Evolutionary conservation across 2,888 invertebrate genomes (phyloP).

Genomic region (Strigamia maritima): DNA sequence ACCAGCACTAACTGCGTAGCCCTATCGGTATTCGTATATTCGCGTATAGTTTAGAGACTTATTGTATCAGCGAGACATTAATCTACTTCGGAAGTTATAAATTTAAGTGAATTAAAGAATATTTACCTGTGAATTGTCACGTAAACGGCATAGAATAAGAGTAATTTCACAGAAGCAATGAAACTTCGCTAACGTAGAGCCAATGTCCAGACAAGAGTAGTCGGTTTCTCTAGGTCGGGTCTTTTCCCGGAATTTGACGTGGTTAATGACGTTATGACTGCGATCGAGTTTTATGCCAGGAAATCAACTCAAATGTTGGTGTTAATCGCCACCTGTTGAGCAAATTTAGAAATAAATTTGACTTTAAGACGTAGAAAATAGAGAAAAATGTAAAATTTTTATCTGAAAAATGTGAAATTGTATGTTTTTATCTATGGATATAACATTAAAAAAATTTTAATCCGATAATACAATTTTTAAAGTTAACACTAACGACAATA

Average conservation of each 20-base stretch:
- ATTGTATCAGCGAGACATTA: background rate
- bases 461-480: too few species aligned
- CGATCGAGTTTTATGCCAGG: background rate
- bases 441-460: too few species aligned
- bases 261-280: background rate
- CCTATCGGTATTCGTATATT: conserved; percentile 11
- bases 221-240: conserved; percentile 22
- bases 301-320: background rate
- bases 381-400: too few species aligned
- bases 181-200: background rate
- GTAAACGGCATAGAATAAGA: background rate
- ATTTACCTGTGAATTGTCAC: conserved; percentile 14
- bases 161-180: conserved; percentile 7
- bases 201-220: conserved; percentile 13
- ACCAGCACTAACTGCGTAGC: conserved; percentile 27
- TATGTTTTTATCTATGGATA: too few species aligned
- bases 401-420: too few species aligned
- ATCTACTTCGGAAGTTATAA: background rate
- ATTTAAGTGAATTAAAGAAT: background rate
- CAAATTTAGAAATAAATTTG: too few species aligned
- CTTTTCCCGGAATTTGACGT: conserved; percentile 18
- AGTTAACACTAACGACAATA: too few species aligned
- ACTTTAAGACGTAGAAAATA: too few species aligned
- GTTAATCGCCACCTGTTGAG: background rate
- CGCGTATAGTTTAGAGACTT: background rate